These are phyloP conservation scores for Antheraea yamamai DNA, from an alignment of 2,888 invertebrate species.

Conservation along the genomic window DNA sequence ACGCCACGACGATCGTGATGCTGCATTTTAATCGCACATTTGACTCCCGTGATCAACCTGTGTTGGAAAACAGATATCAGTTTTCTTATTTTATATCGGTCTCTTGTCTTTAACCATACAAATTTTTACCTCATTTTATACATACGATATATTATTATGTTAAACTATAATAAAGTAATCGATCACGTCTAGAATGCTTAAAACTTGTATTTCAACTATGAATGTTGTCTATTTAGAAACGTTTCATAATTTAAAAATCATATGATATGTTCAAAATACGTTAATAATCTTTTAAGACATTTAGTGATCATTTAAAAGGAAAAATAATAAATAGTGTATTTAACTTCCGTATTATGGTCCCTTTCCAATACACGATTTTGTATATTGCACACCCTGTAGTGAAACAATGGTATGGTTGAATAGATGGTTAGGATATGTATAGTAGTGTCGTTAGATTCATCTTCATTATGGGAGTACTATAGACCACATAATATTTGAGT, in stretches of 20 bases:
- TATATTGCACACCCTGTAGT: no score
- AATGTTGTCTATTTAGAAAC: neutral
- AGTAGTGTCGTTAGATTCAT: no score
- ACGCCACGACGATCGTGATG: slow-evolving; percentile 43
- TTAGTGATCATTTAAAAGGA: neutral
- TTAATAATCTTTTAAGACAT: neutral
- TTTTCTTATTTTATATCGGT: slow-evolving; percentile 11
- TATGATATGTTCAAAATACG: neutral
- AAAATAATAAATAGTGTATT: no score
- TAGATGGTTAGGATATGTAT: no score
- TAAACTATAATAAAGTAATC: slow-evolving; percentile 20
- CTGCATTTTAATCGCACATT: slow-evolving; percentile 60
- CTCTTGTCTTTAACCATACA: neutral
- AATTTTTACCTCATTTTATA: slow-evolving; percentile 15
- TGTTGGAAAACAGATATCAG: slow-evolving; percentile 30
- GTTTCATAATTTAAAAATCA: neutral
- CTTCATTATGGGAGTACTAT: no score
- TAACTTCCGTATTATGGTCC: no score
- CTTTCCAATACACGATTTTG: no score
- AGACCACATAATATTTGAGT: no score
- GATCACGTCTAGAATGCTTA: neutral
- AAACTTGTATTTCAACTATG: neutral
- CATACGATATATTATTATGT: slow-evolving; percentile 29
- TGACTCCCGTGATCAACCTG: slow-evolving; percentile 46
- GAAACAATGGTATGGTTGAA: no score